phyloP scores from a whole-genome alignment of 2,797 vertebrate species.

The Euthynnus affinis region DNA sequence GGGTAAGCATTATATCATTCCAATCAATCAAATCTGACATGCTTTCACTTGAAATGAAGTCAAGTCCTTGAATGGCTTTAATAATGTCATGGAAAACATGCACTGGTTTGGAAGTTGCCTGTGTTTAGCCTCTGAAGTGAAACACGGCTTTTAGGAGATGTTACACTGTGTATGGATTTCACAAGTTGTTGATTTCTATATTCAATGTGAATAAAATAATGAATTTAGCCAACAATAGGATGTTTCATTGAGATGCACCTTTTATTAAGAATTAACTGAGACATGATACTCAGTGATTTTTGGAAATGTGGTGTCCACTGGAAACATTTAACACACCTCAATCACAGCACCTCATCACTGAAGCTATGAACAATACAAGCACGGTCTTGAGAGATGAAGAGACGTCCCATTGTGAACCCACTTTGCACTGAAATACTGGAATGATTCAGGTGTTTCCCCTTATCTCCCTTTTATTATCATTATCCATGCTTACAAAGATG shows the following conservation, averaged over 20 bases:
- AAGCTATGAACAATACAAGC: slow-evolving; percentile 45
- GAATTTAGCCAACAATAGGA: not conserved
- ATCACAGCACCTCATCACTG: slow-evolving; percentile 24
- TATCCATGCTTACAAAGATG: slow-evolving; percentile 30
- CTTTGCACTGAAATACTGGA: slow-evolving; percentile 31
- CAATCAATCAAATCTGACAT: slow-evolving; percentile 87
- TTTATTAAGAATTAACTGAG: not conserved
- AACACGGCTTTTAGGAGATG: slow-evolving; percentile 57
- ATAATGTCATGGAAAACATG: slow-evolving; percentile 77
- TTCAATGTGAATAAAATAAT: slow-evolving; percentile 1
- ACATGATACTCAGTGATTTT: too few relatives aligned
- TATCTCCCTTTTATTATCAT: slow-evolving; percentile 15
- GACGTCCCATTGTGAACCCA: slow-evolving; percentile 27
- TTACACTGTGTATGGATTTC: slow-evolving; percentile 8
- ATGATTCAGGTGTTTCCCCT: slow-evolving; percentile 44
- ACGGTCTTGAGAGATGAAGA: slow-evolving; percentile 39
- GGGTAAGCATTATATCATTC: slow-evolving; percentile 78
- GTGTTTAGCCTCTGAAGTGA: slow-evolving; percentile 39
- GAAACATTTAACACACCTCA: not conserved
- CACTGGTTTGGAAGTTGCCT: slow-evolving; percentile 45
- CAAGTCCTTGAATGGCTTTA: slow-evolving; percentile 79
- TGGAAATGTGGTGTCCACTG: not conserved
- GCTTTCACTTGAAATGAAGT: slow-evolving; percentile 80
- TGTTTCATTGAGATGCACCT: not conserved
- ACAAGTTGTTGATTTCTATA: not conserved